These are phyloP conservation scores for Carposina sasakii DNA, from an alignment of 1,140 invertebrate species.

Conservation along the genomic window DNA sequence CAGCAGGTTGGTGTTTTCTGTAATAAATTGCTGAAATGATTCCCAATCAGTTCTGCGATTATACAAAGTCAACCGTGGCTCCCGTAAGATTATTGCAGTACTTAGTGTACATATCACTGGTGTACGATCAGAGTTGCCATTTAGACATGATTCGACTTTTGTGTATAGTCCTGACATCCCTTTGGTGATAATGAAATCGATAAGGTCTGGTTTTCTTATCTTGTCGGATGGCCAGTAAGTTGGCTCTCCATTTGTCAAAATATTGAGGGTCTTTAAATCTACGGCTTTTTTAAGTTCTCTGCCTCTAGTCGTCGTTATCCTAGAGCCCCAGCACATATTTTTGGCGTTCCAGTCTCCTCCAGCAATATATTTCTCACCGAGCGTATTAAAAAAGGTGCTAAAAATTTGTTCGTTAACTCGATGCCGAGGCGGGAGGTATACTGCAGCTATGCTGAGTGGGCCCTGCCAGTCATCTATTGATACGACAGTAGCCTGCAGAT, in stretches of 20 bases:
- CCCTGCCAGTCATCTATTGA: no score
- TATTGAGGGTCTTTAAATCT: conserved; percentile 21
- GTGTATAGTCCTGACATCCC: conserved; percentile 21
- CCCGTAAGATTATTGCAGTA: not conserved
- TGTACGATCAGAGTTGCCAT: conserved; percentile 16
- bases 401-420: no score
- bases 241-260: conserved; percentile 40
- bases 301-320: conserved; percentile 23
- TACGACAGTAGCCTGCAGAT: no score
- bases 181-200: conserved; percentile 46
- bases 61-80: conserved; percentile 4
- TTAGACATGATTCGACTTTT: conserved; percentile 13
- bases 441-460: no score
- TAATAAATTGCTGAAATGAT: conserved; percentile 6
- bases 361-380: no score
- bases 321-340: conserved; percentile 51
- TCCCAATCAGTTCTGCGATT: conserved; percentile 20
- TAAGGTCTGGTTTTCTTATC: conserved; percentile 45
- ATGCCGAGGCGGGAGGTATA: no score
- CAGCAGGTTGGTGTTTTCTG: conserved; percentile 5
- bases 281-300: conserved; percentile 34
- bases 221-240: conserved; percentile 53
- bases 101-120: conserved; percentile 15
- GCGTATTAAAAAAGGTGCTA: no score
- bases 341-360: conserved; percentile 66